Conservation (phyloP, 2,797 vertebrate species). For the Anguilla anguilla region DNA sequence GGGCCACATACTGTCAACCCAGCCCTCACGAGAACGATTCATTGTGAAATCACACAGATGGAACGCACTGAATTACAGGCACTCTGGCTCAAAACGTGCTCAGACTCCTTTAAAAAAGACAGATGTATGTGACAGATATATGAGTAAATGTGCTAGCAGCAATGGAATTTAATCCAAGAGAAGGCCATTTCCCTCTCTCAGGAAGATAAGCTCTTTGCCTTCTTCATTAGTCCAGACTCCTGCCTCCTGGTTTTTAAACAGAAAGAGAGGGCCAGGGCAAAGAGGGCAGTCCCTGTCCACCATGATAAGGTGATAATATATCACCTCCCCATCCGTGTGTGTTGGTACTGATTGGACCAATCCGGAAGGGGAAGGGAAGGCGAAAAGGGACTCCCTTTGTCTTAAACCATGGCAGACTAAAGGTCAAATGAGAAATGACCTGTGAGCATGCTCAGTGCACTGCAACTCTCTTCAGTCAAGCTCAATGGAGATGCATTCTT, state of each 20-base stretch:
- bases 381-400: constrained; percentile 7
- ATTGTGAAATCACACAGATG: neutral
- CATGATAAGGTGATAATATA: constrained; percentile 33
- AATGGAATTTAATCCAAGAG: neutral
- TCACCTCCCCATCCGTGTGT: constrained; percentile 5
- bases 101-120: neutral
- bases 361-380: constrained; percentile 21
- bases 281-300: constrained; percentile 24
- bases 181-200: constrained; percentile 6
- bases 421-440: neutral
- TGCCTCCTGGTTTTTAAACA: constrained; percentile 15
- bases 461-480: neutral
- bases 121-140: constrained; percentile 21
- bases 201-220: constrained; percentile 13
- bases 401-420: neutral
- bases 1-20: constrained; percentile 1
- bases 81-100: neutral
- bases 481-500: neutral
- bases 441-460: neutral
- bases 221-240: constrained; percentile 17
- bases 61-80: neutral
- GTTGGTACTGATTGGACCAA: constrained; percentile 26
- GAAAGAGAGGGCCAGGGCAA: neutral
- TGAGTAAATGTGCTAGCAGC: constrained; percentile 6
- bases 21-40: neutral